A percentile compares a stretch with the other conserved stretches of the same genome.
Evolutionary conservation across 2,113 vertebrate species (phyloP).

Genomic region (Archilochus colubris): DNA sequence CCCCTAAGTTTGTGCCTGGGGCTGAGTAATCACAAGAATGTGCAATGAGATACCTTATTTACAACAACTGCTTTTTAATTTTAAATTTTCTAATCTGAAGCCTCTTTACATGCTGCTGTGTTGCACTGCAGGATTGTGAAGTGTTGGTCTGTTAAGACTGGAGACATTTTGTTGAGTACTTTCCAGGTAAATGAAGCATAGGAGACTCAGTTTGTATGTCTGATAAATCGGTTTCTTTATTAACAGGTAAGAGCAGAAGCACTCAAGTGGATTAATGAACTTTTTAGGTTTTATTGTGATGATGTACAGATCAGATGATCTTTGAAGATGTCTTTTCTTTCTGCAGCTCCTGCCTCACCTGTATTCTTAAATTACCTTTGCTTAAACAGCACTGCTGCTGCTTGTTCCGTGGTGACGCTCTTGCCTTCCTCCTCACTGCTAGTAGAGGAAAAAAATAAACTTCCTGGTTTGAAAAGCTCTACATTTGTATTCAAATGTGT

Average conservation of each 20-base stretch:
- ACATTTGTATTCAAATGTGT: not conserved
- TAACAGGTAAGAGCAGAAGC: not conserved
- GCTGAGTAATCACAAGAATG: not conserved
- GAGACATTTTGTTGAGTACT: not conserved
- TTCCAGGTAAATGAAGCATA: not conserved
- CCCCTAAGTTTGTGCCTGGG: not conserved
- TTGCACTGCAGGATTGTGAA: not conserved
- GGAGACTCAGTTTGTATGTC: not conserved
- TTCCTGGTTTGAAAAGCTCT: not conserved
- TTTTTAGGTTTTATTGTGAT: not conserved
- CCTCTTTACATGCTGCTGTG: not conserved
- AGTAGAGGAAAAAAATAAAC: not conserved
- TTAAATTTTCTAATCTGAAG: not conserved
- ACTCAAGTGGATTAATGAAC: not conserved
- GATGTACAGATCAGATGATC: not conserved
- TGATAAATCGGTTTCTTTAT: not conserved
- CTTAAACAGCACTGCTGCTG: not conserved
- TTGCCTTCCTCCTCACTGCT: not conserved
- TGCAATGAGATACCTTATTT: not conserved
- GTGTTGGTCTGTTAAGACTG: not conserved
- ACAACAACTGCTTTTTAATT: not conserved
- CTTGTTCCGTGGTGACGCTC: fast-evolving
- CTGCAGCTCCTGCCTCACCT: not conserved
- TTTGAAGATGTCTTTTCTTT: not conserved
- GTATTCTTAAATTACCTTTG: not conserved